phyloP scores from a whole-genome alignment of 2,888 invertebrate genomes.

The Allacma fusca region DNA sequence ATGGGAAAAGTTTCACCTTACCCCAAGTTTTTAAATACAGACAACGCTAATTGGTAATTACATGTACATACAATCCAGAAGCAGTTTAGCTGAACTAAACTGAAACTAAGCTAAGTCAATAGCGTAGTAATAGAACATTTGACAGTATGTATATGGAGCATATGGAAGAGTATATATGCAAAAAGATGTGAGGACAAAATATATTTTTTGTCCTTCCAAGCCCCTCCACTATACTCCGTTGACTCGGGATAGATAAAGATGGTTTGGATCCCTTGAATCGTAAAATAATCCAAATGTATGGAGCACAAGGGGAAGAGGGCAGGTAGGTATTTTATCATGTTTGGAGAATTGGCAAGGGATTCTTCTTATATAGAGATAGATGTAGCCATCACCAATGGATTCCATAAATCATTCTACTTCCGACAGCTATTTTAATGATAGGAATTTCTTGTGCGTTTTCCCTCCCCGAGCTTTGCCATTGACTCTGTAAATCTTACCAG shows the following conservation, averaged over 20 bases:
- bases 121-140: no score
- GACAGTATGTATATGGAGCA: no score
- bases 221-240: neutral
- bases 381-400: conserved; percentile 11
- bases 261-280: neutral
- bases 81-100: no score
- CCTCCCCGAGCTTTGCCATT: conserved; percentile 5
- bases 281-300: neutral
- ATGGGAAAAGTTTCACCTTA: no score
- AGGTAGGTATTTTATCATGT: conserved; percentile 5
- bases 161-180: no score
- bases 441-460: conserved; percentile 17
- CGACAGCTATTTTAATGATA: conserved; percentile 52
- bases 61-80: no score
- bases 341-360: conserved; percentile 1
- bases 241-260: conserved; percentile 8
- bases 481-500: conserved; percentile 7
- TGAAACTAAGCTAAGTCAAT: no score
- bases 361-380: neutral
- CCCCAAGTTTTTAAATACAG: no score
- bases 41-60: no score
- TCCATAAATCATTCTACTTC: conserved; percentile 57
- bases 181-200: no score
- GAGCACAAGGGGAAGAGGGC: neutral
- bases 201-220: neutral